Evolutionary conservation across 2,888 invertebrate species (phyloP).

Genomic region (Odontocolon sp.): DNA sequence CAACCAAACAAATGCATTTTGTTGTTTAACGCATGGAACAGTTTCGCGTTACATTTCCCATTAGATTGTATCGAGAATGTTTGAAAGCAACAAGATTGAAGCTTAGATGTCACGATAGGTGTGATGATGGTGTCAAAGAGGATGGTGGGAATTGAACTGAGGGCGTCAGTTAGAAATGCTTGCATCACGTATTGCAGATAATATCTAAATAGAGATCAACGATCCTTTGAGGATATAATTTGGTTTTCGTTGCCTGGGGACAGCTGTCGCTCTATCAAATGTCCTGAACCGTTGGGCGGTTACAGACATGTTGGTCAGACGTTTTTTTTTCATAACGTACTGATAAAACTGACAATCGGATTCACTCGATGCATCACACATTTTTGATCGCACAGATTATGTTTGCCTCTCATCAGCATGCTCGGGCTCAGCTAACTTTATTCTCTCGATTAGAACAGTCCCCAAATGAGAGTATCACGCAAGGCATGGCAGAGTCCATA

Average conservation of each 20-base stretch:
- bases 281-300: conserved; percentile 40
- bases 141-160: conserved; percentile 41
- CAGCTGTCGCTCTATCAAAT: conserved; percentile 77
- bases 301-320: conserved; percentile 35
- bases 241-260: conserved; percentile 78
- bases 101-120: conserved; percentile 44
- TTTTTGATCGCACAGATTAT: conserved; percentile 77
- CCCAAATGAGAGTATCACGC: not conserved
- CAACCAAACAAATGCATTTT: not conserved
- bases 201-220: conserved; percentile 80
- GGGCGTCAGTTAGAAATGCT: conserved; percentile 51
- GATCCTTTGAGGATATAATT: conserved; percentile 80
- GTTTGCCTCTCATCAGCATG: conserved; percentile 56
- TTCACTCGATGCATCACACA: conserved; percentile 64
- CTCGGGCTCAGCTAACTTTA: conserved; percentile 13
- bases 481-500: conserved; percentile 1
- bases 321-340: not conserved
- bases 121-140: conserved; percentile 33
- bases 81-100: conserved; percentile 19
- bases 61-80: conserved; percentile 24
- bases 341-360: conserved; percentile 65
- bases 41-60: conserved; percentile 33
- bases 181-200: conserved; percentile 73
- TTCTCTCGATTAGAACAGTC: conserved; percentile 15
- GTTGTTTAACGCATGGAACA: not conserved